phyloP scores from a whole-genome alignment of 2,888 invertebrate species.

The Argyresthia albistria region DNA sequence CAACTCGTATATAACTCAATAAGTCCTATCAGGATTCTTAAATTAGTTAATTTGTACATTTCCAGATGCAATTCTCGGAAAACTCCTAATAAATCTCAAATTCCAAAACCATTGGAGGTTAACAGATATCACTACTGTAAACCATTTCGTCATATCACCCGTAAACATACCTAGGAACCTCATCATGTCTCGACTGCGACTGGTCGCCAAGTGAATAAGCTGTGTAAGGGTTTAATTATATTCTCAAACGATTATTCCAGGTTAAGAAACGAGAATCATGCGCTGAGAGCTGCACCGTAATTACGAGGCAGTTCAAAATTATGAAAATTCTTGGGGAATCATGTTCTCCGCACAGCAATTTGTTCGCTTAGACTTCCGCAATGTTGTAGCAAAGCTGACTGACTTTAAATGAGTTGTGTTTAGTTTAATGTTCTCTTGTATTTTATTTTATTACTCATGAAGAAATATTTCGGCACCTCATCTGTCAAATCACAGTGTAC shows the following conservation, averaged over 20 bases:
- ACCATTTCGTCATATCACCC: neutral
- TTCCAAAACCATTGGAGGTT: constrained; percentile 11
- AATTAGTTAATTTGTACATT: no score
- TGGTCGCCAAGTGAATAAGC: neutral
- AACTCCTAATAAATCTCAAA: constrained; percentile 21
- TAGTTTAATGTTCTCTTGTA: no score
- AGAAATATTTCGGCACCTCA: no score
- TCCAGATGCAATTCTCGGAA: constrained; percentile 20
- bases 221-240: neutral
- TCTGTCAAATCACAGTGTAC: no score
- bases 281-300: neutral
- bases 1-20: no score
- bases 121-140: constrained; percentile 4
- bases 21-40: no score
- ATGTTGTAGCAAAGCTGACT: neutral
- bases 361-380: neutral
- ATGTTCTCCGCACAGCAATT: neutral
- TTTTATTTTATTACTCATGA: no score
- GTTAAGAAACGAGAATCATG: constrained; percentile 4
- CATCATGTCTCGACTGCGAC: neutral
- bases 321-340: constrained; percentile 1
- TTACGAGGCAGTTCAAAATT: constrained; percentile 2
- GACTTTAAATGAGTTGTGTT: no score
- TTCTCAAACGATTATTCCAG: constrained; percentile 4
- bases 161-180: no score